These are phyloP conservation scores for Ectropis grisescens DNA, from an alignment of 1,140 invertebrate genomes.

Conservation along the genomic window DNA sequence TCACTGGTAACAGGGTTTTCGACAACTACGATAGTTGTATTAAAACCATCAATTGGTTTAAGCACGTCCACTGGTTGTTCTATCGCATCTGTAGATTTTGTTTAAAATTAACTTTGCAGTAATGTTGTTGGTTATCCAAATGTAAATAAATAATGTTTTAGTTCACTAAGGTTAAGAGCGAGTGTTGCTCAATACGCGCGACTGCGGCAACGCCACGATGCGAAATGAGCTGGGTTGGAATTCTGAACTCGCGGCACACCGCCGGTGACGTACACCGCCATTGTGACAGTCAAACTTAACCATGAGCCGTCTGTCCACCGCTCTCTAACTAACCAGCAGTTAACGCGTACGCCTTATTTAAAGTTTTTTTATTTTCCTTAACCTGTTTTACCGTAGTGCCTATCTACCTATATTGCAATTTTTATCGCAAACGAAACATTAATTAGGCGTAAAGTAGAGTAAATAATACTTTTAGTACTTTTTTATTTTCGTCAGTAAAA, in stretches of 20 bases:
- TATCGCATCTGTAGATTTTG: conserved; percentile 61
- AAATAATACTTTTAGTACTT: no score
- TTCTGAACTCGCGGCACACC: conserved; percentile 14
- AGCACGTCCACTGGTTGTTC: conserved; percentile 55
- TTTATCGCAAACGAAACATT: no score
- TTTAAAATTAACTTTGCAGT: conserved; percentile 42
- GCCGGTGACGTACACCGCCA: conserved; percentile 33
- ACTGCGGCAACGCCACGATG: conserved; percentile 18
- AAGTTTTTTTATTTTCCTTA: background rate
- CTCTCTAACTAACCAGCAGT: conserved; percentile 1
- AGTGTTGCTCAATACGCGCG: conserved; percentile 17
- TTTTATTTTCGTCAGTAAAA: no score
- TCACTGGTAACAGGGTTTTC: conserved; percentile 57
- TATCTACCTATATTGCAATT: no score
- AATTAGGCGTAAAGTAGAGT: no score
- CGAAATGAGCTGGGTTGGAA: conserved; percentile 22
- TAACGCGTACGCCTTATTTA: no score
- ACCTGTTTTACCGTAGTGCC: background rate
- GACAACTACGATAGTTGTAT: conserved; percentile 40
- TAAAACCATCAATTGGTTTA: conserved; percentile 48
- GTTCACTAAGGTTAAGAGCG: background rate
- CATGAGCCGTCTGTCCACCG: conserved; percentile 36
- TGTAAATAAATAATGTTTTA: conserved; percentile 4
- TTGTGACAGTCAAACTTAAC: conserved; percentile 39
- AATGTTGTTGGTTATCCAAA: conserved; percentile 9